A percentile compares a stretch with the other conserved stretches of the same genome.
phyloP scores from a whole-genome alignment of 30 jellyfish, hydroid and myxozoan genomes.

The Haliclystus octoradiatus region DNA sequence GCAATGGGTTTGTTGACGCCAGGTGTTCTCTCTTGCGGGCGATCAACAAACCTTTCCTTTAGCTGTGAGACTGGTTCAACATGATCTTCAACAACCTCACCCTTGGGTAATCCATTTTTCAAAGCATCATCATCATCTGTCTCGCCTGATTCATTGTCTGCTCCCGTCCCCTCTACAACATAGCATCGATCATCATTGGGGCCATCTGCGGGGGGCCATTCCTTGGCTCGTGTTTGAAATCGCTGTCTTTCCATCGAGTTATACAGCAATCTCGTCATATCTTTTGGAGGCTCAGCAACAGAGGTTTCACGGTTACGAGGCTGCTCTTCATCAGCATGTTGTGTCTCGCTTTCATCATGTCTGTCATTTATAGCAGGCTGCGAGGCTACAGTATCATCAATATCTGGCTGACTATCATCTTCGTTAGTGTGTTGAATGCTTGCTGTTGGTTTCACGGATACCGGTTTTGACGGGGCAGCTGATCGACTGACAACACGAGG shows the following conservation, averaged over 20 bases:
- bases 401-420: too few species aligned
- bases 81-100: slow-evolving; percentile 69
- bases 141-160: slow-evolving; percentile 51
- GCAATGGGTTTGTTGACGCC: slow-evolving; percentile 75
- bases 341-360: too few species aligned
- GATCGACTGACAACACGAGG: background rate
- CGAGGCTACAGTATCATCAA: too few species aligned
- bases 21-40: slow-evolving; percentile 33
- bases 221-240: background rate
- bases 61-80: slow-evolving; percentile 60
- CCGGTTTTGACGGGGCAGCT: background rate
- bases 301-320: too few species aligned
- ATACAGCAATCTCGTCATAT: background rate
- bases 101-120: slow-evolving; percentile 25
- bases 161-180: slow-evolving; percentile 88
- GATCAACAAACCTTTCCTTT: slow-evolving; percentile 37
- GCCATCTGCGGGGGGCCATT: slow-evolving; percentile 39
- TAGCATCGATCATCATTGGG: slow-evolving; percentile 78
- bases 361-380: too few species aligned
- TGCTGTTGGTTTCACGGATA: background rate
- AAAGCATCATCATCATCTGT: slow-evolving; percentile 51
- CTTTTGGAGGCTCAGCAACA: too few species aligned
- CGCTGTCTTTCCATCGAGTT: background rate
- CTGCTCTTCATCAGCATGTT: too few species aligned
- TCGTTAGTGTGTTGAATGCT: too few species aligned